Conservation (phyloP, 1,140 invertebrate species). For the Polypedilum pembai region DNA sequence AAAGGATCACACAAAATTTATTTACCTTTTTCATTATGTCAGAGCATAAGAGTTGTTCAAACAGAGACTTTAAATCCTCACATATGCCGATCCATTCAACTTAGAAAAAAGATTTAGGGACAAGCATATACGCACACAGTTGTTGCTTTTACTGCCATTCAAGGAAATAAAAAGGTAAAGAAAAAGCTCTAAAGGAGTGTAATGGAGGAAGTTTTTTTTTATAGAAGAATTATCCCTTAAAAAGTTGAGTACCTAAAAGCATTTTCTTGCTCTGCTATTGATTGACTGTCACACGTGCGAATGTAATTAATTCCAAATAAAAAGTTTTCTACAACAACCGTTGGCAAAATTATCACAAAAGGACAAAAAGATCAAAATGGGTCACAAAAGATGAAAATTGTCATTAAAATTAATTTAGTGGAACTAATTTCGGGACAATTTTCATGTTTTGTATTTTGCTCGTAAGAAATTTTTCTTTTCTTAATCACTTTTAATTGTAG, state of each 20-base stretch:
- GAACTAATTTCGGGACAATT: constrained; percentile 12
- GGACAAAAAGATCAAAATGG: neutral
- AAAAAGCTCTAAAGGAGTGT: neutral
- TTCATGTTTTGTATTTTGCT: neutral
- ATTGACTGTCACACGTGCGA: neutral
- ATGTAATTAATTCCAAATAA: no score
- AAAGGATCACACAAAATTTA: no score
- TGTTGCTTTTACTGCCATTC: no score
- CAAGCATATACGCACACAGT: no score
- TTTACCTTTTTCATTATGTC: no score
- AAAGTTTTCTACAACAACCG: neutral
- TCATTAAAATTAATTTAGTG: constrained; percentile 24
- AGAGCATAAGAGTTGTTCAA: no score
- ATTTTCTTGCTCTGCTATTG: neutral
- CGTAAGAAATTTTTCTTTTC: no score
- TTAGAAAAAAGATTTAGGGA: no score
- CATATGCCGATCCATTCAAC: no score
- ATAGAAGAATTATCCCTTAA: neutral
- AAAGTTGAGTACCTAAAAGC: neutral
- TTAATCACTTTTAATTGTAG: no score
- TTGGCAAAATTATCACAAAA: neutral
- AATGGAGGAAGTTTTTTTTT: neutral
- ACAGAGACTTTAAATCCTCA: no score
- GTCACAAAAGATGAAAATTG: neutral
- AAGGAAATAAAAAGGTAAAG: neutral